phyloP scores from a whole-genome alignment of 2,113 vertebrate genomes.

The Numida meleagris region DNA sequence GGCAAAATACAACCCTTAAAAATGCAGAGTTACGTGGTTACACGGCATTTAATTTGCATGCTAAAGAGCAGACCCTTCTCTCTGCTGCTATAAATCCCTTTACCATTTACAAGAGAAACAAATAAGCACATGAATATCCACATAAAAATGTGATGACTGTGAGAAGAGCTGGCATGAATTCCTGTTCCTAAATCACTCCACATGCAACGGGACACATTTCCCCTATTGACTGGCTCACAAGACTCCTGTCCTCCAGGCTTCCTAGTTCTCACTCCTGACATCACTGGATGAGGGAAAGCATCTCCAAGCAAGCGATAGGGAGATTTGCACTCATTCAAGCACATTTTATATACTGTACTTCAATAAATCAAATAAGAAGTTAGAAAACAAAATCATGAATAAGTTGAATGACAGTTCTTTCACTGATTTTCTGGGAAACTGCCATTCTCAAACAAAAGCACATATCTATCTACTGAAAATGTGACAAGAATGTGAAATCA shows the following conservation, averaged over 20 bases:
- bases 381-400: not conserved
- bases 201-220: not conserved
- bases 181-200: not conserved
- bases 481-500: not conserved
- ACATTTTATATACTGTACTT: not conserved
- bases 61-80: not conserved
- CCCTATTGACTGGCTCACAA: fast-evolving
- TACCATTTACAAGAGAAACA: not conserved
- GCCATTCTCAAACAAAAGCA: fast-evolving
- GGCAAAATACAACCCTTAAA: not conserved
- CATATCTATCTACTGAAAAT: not conserved
- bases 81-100: not conserved
- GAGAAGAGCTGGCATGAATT: not conserved
- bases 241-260: not conserved
- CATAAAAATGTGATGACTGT: fast-evolving
- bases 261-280: not conserved
- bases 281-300: not conserved
- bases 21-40: not conserved
- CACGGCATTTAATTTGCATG: not conserved
- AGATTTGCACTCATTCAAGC: not conserved
- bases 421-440: not conserved
- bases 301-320: not conserved
- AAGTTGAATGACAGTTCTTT: not conserved
- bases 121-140: not conserved
- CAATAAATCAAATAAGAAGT: not conserved